Percentiles rank a stretch among this genome's conserved stretches.
phyloP scores from a whole-genome alignment of 2,113 vertebrate genomes.

The Tachuris rubrigastra region DNA sequence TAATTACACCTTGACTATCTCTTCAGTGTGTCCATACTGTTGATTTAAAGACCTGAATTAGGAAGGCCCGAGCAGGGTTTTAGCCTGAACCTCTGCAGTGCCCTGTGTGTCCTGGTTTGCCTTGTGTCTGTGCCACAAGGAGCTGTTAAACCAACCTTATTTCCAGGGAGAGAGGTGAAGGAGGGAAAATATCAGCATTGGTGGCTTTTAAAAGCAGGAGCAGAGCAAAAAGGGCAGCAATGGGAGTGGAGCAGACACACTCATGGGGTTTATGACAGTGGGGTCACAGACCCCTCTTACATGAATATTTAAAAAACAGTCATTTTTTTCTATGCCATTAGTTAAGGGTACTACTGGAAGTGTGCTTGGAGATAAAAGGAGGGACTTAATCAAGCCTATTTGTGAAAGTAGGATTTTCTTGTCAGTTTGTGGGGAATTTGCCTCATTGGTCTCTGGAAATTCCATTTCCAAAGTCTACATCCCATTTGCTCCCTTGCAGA shows the following conservation, averaged over 20 bases:
- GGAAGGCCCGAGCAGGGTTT: background rate
- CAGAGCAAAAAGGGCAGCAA: background rate
- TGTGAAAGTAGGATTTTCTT: background rate
- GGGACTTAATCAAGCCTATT: background rate
- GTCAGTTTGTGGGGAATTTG: background rate
- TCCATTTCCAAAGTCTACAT: background rate
- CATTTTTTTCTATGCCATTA: background rate
- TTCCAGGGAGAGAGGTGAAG: background rate
- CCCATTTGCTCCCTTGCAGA: background rate
- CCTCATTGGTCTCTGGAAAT: background rate
- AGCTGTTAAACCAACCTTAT: background rate
- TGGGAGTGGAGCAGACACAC: background rate
- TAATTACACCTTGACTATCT: fast-evolving
- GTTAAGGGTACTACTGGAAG: background rate
- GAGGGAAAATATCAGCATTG: background rate
- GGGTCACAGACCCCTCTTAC: background rate
- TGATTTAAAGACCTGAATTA: background rate
- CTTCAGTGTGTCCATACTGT: fast-evolving
- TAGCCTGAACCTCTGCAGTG: background rate
- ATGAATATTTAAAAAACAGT: background rate
- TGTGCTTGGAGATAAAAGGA: background rate
- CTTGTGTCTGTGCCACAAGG: background rate
- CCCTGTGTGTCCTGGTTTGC: background rate
- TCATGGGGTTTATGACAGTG: background rate
- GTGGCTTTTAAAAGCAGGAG: background rate